Evolutionary conservation across 2,888 invertebrate genomes (phyloP), one percentile per base, ranked within the genome.

Genomic region (Harpalus rubripes): DNA sequence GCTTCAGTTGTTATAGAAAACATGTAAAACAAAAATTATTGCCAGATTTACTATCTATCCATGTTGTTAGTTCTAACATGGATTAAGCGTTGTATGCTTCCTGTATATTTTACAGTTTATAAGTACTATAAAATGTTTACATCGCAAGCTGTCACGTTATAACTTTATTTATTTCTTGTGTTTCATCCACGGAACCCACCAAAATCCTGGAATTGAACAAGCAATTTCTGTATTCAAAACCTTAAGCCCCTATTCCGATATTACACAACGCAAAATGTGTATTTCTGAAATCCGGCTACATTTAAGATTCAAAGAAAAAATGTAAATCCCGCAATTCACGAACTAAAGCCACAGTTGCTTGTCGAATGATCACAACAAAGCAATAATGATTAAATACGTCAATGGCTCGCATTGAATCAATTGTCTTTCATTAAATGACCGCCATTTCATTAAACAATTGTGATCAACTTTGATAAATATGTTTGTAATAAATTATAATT

Each of bases 181-280:
- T 52, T 8, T 10, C 12, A 52, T 8, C 44, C 44, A 10, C 44
- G 10, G 32, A 32, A 4, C 1, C 44, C 7, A 8, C 10, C 44
- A 10, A 52, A 52, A 52, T 52, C 44, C 44, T 52, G 10, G 44
- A 12, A 12, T 12, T 52, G 44, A 52, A 52, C 44, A 12, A 52
- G 44, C 44, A 52, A 52, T 52, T 52, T 52, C 44, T 52, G 44
- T 52, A 52, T 52, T 52, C 44, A 52, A 10, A 52, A 52, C 44
- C 44, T 52, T 52, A 52, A 52, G 10, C 44, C 44, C 10, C 44
- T 32, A 52, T 52, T 52, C 12, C 44, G 12, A 52, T 52, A 52
- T 52, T 52, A 52, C 44, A 52, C 8, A 10, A 52, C 44, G 12
- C 12, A 52, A 52, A 52, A 52, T 12, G 44, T 52, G 44, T 52